These are phyloP conservation scores for Ophioderma brevispina DNA, from an alignment of 35 echinoderm and acorn worm genomes.

Conservation along the genomic window DNA sequence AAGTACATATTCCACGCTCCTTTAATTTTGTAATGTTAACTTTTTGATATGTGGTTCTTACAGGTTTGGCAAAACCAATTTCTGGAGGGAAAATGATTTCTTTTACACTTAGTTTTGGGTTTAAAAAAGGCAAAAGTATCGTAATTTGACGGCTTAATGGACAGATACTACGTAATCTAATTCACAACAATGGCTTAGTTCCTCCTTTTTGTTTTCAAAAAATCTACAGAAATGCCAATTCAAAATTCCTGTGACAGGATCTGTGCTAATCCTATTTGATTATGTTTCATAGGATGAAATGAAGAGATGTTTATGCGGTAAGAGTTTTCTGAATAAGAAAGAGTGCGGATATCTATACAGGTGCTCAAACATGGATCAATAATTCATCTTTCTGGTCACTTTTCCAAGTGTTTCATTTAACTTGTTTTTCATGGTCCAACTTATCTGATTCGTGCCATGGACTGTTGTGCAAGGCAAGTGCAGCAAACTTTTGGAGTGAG, in stretches of 20 bases:
- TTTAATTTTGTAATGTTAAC: too few species aligned
- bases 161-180: too few species aligned
- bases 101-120: too few species aligned
- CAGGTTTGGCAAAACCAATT: too few species aligned
- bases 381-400: neutral
- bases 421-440: neutral
- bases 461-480: neutral
- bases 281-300: neutral
- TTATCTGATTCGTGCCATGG: neutral
- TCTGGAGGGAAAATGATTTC: too few species aligned
- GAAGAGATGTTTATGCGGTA: neutral
- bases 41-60: too few species aligned
- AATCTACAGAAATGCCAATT: neutral
- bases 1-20: too few species aligned
- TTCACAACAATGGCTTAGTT: constrained; percentile 18
- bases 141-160: too few species aligned
- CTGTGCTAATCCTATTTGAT: constrained; percentile 16
- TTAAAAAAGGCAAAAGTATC: too few species aligned
- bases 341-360: neutral
- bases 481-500: neutral
- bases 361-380: neutral
- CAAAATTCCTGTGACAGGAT: constrained; percentile 19
- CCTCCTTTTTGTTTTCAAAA: neutral
- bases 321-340: neutral
- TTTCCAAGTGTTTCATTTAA: neutral